phyloP scores from a whole-genome alignment of 2,113 vertebrate species.

The Pristiophorus japonicus region DNA sequence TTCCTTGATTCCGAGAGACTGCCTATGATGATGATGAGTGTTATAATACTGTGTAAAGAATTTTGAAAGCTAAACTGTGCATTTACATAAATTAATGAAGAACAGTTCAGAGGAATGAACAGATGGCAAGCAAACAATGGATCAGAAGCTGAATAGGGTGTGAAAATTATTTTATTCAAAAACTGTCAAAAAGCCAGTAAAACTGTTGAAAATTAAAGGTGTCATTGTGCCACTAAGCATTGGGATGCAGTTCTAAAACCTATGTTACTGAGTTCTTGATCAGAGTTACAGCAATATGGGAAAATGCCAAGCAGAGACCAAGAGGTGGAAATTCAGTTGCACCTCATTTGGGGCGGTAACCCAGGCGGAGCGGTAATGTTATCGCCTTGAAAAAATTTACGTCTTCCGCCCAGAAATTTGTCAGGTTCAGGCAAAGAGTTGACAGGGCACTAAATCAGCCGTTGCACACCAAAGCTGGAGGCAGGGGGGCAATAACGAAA shows the following conservation, averaged over 20 bases:
- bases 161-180: constrained; percentile 24
- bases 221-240: background rate
- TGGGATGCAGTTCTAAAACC: background rate
- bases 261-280: background rate
- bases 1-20: no score
- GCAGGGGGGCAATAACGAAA: no score
- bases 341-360: no score
- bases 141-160: background rate
- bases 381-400: no score
- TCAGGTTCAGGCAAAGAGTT: no score
- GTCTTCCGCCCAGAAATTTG: no score
- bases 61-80: background rate
- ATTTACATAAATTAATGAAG: background rate
- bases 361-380: no score
- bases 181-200: background rate
- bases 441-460: no score
- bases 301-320: no score
- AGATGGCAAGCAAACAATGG: constrained; percentile 8
- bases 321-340: no score
- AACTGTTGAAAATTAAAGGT: background rate
- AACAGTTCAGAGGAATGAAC: background rate
- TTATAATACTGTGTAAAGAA: background rate
- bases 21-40: no score
- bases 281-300: background rate
- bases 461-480: no score